Evolutionary conservation across 2,888 invertebrate genomes (phyloP).

Genomic region (Synergus gifuensis): DNA sequence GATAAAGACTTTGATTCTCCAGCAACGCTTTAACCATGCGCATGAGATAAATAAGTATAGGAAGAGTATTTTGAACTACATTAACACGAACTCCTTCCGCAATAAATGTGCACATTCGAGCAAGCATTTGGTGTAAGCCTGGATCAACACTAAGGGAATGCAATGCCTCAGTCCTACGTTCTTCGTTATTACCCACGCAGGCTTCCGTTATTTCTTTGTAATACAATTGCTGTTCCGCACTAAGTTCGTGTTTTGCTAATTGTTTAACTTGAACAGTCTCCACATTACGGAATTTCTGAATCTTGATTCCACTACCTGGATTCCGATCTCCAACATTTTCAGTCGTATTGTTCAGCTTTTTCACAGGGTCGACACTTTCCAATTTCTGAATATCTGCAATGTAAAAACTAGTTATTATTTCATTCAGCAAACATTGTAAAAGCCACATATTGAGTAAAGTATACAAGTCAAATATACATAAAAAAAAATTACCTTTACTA

Average conservation of each 20-base stretch:
- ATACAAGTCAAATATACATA: no score
- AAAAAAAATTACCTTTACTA: no score
- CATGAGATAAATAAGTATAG: conserved; percentile 98
- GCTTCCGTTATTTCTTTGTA: conserved; percentile 99
- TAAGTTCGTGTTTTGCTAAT: conserved; percentile 96
- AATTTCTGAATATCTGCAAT: conserved; percentile 80
- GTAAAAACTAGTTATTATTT: background rate
- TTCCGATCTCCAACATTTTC: conserved; percentile 82
- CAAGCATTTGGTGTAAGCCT: conserved; percentile 97
- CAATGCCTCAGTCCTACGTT: conserved; percentile 92
- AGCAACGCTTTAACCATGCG: conserved; percentile 98
- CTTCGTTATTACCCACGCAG: conserved; percentile 98
- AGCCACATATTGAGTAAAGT: background rate
- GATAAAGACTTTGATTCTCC: conserved; percentile 95
- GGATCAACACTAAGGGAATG: conserved; percentile 97
- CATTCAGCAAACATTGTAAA: background rate
- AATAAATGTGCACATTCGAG: conserved; percentile 97
- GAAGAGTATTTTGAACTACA: conserved; percentile 98
- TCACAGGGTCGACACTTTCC: conserved; percentile 95
- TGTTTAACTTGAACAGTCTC: conserved; percentile 97
- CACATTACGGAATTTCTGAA: conserved; percentile 90
- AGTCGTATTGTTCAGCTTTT: conserved; percentile 84
- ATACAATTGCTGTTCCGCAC: conserved; percentile 98
- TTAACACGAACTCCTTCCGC: conserved; percentile 99
- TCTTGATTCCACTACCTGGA: conserved; percentile 82